Conservation (phyloP, 2,113 vertebrate genomes). For the Neodon shergylaensis region DNA sequence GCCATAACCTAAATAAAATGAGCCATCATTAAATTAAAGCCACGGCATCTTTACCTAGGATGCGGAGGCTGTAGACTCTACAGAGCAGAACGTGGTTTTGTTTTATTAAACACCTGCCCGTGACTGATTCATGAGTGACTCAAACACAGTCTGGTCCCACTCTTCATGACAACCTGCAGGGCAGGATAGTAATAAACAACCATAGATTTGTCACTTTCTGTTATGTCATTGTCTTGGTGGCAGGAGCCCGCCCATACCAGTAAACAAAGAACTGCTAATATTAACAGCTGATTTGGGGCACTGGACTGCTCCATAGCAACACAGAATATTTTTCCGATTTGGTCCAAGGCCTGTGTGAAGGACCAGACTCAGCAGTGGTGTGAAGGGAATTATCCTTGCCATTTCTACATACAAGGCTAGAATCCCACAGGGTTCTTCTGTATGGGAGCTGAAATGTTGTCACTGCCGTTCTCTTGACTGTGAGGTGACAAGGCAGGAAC, state of each 20-base stretch:
- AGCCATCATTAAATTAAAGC: background rate
- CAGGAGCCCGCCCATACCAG: conserved; percentile 43
- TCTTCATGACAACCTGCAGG: background rate
- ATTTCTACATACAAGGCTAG: background rate
- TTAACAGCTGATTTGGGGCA: conserved; percentile 65
- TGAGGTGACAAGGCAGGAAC: no score
- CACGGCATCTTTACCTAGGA: background rate
- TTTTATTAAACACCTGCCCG: background rate
- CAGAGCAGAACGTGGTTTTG: fast-evolving
- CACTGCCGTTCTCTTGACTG: background rate
- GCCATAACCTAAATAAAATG: background rate
- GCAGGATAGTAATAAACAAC: background rate
- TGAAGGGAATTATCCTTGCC: background rate
- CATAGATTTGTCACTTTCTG: background rate
- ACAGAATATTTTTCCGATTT: background rate
- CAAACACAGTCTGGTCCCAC: background rate
- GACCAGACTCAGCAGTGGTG: conserved; percentile 43
- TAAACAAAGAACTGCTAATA: conserved; percentile 77
- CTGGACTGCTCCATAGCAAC: background rate
- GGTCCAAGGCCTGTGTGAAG: conserved; percentile 41
- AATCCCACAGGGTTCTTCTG: background rate
- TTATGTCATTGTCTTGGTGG: background rate
- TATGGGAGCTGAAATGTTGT: background rate
- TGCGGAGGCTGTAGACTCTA: fast-evolving
- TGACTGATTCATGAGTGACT: background rate